A percentile compares a stretch with the other conserved stretches of the same genome.
phyloP scores from a whole-genome alignment of 2,888 invertebrate species.

The Tinea trinotella region DNA sequence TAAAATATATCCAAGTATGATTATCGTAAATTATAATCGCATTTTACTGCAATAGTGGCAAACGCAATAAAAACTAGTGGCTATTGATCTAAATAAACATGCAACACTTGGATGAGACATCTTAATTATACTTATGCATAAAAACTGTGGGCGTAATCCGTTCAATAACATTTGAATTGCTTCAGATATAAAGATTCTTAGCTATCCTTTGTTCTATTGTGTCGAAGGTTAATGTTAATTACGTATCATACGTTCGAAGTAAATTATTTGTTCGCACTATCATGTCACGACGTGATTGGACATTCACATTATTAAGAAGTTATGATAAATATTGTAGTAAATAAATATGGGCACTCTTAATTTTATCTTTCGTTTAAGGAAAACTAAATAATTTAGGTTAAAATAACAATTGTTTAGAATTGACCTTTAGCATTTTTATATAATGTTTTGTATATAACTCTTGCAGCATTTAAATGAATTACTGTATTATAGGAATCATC shows the following conservation, averaged over 20 bases:
- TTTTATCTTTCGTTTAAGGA: too few species aligned
- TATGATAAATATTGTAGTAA: too few species aligned
- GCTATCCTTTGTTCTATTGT: conserved; percentile 8
- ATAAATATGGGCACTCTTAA: too few species aligned
- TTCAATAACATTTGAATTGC: conserved; percentile 8
- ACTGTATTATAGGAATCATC: too few species aligned
- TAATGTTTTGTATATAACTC: too few species aligned
- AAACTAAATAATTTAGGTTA: too few species aligned
- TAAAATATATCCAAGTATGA: background rate
- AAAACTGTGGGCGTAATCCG: conserved; percentile 2
- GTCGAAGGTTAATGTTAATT: conserved; percentile 2
- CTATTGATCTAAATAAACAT: background rate
- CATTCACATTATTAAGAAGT: too few species aligned
- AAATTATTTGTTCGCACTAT: background rate
- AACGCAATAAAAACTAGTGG: background rate
- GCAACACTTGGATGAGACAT: background rate
- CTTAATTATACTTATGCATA: background rate
- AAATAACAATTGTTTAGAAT: too few species aligned
- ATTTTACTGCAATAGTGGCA: background rate
- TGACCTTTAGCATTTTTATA: too few species aligned
- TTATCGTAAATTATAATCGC: background rate
- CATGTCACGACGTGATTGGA: too few species aligned
- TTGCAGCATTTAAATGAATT: too few species aligned
- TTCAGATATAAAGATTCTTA: background rate
- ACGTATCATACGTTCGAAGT: background rate